These are phyloP conservation scores for Centropristis striata DNA, from an alignment of 2,113 vertebrate species.

Conservation along the genomic window DNA sequence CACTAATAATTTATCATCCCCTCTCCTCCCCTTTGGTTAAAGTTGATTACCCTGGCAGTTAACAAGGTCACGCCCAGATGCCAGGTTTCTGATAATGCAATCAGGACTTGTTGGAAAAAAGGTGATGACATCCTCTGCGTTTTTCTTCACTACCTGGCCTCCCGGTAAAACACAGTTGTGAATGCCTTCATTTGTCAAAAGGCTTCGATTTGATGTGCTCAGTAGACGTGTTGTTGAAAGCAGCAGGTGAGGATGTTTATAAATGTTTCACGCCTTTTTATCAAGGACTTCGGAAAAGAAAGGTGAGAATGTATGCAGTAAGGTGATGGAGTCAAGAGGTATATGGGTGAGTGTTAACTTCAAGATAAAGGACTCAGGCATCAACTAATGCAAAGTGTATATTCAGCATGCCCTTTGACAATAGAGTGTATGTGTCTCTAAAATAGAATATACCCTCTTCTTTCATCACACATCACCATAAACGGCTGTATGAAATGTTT, in stretches of 20 bases:
- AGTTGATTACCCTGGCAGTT: slow-evolving; percentile 99
- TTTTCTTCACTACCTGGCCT: slow-evolving; percentile 93
- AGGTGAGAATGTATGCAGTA: slow-evolving; percentile 46
- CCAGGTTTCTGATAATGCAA: slow-evolving; percentile 99
- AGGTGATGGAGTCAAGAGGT: slow-evolving; percentile 26
- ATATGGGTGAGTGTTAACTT: slow-evolving; percentile 10
- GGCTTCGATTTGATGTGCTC: slow-evolving; percentile 88
- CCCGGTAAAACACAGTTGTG: slow-evolving; percentile 89
- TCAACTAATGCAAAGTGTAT: background rate
- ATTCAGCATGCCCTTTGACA: background rate
- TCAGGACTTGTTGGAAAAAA: slow-evolving; percentile 90
- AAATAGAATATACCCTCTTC: background rate
- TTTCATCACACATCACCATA: background rate
- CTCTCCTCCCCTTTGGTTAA: slow-evolving; percentile 98
- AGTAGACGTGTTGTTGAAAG: slow-evolving; percentile 49
- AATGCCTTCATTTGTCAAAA: slow-evolving; percentile 80
- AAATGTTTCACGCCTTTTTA: slow-evolving; percentile 45
- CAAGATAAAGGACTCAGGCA: background rate
- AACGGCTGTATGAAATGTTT: background rate
- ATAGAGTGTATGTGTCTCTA: background rate
- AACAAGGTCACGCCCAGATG: slow-evolving; percentile 99
- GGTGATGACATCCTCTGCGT: slow-evolving; percentile 93
- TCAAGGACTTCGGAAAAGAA: slow-evolving; percentile 33
- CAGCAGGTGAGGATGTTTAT: slow-evolving; percentile 31
- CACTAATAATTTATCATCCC: slow-evolving; percentile 99